These are phyloP conservation scores for Parauchenoglanis ngamensis DNA, from an alignment of 2,797 vertebrate genomes.

Conservation along the genomic window DNA sequence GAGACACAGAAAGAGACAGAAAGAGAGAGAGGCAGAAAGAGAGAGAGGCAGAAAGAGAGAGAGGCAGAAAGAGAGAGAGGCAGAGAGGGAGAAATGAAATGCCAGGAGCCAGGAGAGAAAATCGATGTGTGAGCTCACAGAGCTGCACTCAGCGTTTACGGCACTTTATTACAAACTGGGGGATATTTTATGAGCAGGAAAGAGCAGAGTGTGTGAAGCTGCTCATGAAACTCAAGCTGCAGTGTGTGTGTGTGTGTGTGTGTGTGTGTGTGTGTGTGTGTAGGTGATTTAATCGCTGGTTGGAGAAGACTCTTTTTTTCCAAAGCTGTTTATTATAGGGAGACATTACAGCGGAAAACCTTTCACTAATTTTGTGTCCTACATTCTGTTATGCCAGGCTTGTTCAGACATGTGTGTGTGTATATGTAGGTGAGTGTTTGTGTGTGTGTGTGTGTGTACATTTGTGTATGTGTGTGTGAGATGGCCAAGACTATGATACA, in stretches of 20 bases:
- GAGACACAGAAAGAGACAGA: background rate
- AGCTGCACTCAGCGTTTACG: background rate
- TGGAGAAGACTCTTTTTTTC: background rate
- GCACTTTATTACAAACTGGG: conserved; percentile 10
- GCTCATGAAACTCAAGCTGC: background rate
- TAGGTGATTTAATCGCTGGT: background rate
- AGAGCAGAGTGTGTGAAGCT: background rate
- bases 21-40: background rate
- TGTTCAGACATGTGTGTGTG: background rate
- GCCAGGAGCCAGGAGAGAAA: background rate
- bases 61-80: background rate
- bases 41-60: too few species aligned
- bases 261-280: conserved; percentile 4
- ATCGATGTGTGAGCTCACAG: background rate
- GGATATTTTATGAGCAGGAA: conserved; percentile 5
- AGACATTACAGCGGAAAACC: background rate
- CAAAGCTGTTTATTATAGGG: conserved; percentile 6
- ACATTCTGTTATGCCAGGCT: background rate
- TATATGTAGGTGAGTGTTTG: background rate
- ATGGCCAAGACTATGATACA: background rate
- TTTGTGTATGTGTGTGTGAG: background rate
- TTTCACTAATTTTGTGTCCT: background rate
- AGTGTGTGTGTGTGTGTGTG: background rate
- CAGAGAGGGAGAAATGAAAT: background rate
- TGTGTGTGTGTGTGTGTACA: background rate